These are phyloP conservation scores for Apistogramma diplotaenia DNA, from an alignment of 2,113 vertebrate species.

Conservation along the genomic window DNA sequence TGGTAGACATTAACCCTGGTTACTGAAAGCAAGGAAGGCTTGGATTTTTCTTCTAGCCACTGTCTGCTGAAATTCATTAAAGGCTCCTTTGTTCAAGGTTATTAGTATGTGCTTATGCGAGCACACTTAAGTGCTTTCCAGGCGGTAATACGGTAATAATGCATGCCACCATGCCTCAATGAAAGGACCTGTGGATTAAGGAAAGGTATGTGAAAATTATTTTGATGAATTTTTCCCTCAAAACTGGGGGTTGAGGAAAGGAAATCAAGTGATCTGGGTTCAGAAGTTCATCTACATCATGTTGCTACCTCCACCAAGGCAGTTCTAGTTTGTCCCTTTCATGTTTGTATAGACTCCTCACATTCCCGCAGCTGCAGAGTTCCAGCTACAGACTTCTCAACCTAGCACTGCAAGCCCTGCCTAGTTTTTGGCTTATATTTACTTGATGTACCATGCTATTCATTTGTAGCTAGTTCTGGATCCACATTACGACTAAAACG, in stretches of 20 bases:
- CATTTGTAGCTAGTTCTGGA: background rate
- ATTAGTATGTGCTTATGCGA: conserved; percentile 24
- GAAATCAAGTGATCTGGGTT: background rate
- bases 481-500: background rate
- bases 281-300: background rate
- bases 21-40: conserved; percentile 45
- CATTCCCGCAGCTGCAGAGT: background rate
- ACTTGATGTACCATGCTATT: background rate
- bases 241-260: background rate
- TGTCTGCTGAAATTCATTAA: conserved; percentile 54
- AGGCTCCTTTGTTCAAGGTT: conserved; percentile 66
- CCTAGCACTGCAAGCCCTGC: background rate
- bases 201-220: background rate
- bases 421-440: background rate
- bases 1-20: conserved; percentile 58
- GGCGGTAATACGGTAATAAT: conserved; percentile 19
- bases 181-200: conserved; percentile 6
- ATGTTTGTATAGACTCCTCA: background rate
- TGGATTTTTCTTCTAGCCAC: conserved; percentile 35
- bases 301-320: background rate
- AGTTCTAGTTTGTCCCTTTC: background rate
- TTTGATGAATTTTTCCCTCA: background rate
- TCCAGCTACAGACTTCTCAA: background rate
- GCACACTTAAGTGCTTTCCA: background rate
- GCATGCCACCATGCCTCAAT: background rate